A percentile compares a stretch with the other conserved stretches of the same genome.
These are phyloP conservation scores for Novumbra hubbsi DNA, from an alignment of 2,797 vertebrate species.

Conservation along the genomic window DNA sequence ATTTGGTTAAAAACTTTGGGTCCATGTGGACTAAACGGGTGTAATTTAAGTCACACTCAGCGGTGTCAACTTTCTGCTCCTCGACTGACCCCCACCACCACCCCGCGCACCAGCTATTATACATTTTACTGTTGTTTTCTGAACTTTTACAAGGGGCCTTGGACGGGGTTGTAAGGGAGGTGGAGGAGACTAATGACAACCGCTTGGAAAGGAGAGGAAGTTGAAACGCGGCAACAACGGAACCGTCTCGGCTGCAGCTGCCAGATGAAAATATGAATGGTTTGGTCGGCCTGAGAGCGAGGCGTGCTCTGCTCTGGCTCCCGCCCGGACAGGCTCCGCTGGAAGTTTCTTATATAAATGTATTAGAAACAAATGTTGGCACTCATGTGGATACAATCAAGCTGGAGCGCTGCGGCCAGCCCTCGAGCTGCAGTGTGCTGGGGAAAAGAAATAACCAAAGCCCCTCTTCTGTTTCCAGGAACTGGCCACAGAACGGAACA, in stretches of 20 bases:
- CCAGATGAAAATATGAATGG: conserved; percentile 60
- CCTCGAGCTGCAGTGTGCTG: conserved; percentile 61
- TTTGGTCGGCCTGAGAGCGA: conserved; percentile 40
- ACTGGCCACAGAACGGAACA: conserved; percentile 61
- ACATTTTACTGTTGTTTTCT: conserved; percentile 73
- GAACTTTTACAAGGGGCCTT: conserved; percentile 71
- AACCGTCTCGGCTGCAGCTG: conserved; percentile 38
- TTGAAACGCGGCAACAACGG: conserved; percentile 39
- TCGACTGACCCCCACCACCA: conserved; percentile 20
- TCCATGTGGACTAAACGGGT: conserved; percentile 47
- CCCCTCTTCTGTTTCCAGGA: conserved; percentile 59
- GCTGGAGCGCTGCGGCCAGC: conserved; percentile 61
- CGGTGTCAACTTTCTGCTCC: conserved; percentile 5
- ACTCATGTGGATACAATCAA: conserved; percentile 78
- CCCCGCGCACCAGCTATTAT: conserved; percentile 62
- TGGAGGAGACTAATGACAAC: conserved; percentile 36
- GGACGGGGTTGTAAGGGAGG: conserved; percentile 58
- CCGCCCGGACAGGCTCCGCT: conserved; percentile 57
- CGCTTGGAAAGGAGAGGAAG: conserved; percentile 14
- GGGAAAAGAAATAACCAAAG: conserved; percentile 40
- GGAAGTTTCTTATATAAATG: conserved; percentile 77
- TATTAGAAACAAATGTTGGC: conserved; percentile 79
- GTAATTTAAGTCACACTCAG: conserved; percentile 57
- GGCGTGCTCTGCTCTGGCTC: conserved; percentile 43
- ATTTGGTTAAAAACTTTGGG: conserved; percentile 41